phyloP scores from a whole-genome alignment of 2,797 vertebrate genomes.

The Hydrolagus colliei region DNA sequence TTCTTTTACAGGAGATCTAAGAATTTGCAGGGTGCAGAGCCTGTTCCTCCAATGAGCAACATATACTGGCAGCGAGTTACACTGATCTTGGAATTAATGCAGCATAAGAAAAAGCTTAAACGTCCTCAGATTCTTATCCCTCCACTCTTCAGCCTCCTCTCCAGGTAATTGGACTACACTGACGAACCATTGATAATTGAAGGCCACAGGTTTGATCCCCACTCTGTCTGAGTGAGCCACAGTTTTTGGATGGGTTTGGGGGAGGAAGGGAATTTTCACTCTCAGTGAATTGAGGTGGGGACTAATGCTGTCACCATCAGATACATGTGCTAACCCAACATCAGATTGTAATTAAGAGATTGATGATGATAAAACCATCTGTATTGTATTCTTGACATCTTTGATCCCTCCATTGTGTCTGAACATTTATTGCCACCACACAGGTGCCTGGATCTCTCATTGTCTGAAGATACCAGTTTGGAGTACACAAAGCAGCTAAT shows the following conservation, averaged over 20 bases:
- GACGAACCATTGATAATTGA: not conserved
- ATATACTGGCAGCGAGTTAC: constrained; percentile 76
- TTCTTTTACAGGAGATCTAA: constrained; percentile 59
- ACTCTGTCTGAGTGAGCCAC: too few species aligned
- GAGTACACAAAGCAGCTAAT: constrained; percentile 92
- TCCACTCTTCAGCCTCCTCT: constrained; percentile 75
- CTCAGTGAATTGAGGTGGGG: not conserved
- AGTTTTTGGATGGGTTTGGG: too few species aligned
- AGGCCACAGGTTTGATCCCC: too few species aligned
- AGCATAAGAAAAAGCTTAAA: constrained; percentile 92
- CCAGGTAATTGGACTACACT: constrained; percentile 58
- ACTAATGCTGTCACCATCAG: too few species aligned
- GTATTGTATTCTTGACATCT: not conserved
- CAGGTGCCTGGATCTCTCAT: constrained; percentile 68
- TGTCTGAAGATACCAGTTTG: constrained; percentile 58
- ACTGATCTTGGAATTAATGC: constrained; percentile 84
- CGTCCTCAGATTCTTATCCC: constrained; percentile 69
- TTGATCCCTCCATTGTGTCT: not conserved
- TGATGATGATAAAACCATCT: not conserved
- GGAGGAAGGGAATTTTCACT: not conserved
- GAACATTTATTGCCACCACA: not conserved
- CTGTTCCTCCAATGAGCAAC: constrained; percentile 44
- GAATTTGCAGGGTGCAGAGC: constrained; percentile 37
- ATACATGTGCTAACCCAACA: not conserved
- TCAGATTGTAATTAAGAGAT: not conserved